Base-by-base conservation (phyloP, 2,797 vertebrate genomes). In the Syndactyla subalaris region DNA sequence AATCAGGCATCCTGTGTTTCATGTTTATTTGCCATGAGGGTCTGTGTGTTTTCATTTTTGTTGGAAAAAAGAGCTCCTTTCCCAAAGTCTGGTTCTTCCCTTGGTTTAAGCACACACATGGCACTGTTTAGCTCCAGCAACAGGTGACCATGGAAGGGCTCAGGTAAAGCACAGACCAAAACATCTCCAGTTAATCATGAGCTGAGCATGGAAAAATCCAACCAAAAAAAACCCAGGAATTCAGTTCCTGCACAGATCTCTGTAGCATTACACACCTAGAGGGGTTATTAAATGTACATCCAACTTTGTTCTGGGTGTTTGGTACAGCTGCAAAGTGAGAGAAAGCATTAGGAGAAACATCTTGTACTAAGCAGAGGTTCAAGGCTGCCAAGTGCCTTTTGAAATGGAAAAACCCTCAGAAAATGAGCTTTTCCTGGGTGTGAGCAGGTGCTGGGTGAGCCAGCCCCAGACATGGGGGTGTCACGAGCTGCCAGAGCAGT, bases 101-200 rank as follows among this genome's bases (percentile, higher is more conserved):
- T n/a, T 24, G 30, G 41, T 49, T 68, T 38, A 49, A 55, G 24
- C 19, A 38, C 32, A 20, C 19, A 23, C 14, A 4, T 9, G 17
- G 24, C 34, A 22, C 12, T 23, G 9, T 13, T 41, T 23, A 32
- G 29, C 10, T 30, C 15, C 61, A 63, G 59, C 10, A 48, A 11
- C n/a, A 38, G 16, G 14, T 6, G 24, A 22, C 41, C 41, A 4
- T 2, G 10, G 7, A 45, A 39, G 22, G 1, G 1, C 19, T 22
- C 16, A 39, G 24, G 41, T 18, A 62, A 41, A 68, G 62, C 36
- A 20, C 55, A 54, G 21, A n/a, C 14, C 63, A 46, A 59, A 79
- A 32, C 23, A 39, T 29, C 66, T 55, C 54, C 49, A 45, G 21
- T 18, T 36, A 20, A 63, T 14, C 30, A 8, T 20, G 76, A 59